Percentiles rank a stretch among this genome's conserved stretches.
These are phyloP conservation scores for Augochlora pura DNA, from an alignment of 1,140 invertebrate species.

Conservation along the genomic window DNA sequence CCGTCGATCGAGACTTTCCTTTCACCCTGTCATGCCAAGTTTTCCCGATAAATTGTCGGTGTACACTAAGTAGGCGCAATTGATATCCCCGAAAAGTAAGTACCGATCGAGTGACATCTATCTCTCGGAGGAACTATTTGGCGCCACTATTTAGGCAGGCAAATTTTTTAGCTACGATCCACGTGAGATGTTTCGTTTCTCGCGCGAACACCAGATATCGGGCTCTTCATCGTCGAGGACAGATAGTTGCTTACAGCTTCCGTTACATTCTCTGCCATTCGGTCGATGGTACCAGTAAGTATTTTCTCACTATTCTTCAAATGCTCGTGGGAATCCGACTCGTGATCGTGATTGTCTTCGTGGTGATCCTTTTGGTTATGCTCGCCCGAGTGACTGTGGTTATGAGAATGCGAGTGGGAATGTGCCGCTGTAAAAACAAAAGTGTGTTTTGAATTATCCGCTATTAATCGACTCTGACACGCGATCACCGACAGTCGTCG, in stretches of 20 bases:
- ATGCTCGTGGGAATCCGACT: slow-evolving; percentile 42
- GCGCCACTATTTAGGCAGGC: background rate
- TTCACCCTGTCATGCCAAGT: background rate
- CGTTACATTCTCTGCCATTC: slow-evolving; percentile 58
- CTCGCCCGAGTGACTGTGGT: slow-evolving; percentile 47
- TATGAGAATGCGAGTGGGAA: slow-evolving; percentile 69
- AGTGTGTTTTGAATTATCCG: background rate
- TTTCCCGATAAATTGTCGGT: background rate
- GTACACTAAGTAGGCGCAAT: slow-evolving; percentile 1
- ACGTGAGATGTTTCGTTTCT: slow-evolving; percentile 1
- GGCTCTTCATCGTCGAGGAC: slow-evolving; percentile 44
- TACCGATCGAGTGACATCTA: background rate
- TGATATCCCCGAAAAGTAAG: slow-evolving; percentile 13
- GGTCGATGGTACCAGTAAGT: slow-evolving; percentile 58
- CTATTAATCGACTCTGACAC: too few relatives aligned
- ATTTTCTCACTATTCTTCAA: slow-evolving; percentile 16
- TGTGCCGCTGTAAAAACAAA: slow-evolving; percentile 72
- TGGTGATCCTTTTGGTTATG: slow-evolving; percentile 56
- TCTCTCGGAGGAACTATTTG: background rate
- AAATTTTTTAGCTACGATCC: slow-evolving; percentile 6
- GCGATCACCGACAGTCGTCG: too few relatives aligned
- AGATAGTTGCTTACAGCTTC: slow-evolving; percentile 55
- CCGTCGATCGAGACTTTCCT: background rate
- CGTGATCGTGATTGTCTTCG: slow-evolving; percentile 49
- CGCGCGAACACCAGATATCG: too few relatives aligned